phyloP scores from a whole-genome alignment of 35 echinoderm and acorn worm genomes.

The Hemicentrotus pulcherrimus region DNA sequence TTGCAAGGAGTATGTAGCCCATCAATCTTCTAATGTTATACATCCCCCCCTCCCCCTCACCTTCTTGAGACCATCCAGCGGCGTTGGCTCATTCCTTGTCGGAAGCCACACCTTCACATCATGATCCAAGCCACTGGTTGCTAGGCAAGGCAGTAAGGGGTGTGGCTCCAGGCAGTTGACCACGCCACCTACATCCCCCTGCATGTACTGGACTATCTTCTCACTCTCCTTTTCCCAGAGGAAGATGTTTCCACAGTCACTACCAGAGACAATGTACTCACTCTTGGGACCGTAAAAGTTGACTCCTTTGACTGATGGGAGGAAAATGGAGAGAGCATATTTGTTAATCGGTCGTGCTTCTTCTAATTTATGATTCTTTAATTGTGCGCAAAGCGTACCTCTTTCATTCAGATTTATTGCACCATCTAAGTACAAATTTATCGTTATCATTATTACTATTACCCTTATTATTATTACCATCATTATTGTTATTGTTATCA shows the following conservation, averaged over 20 bases:
- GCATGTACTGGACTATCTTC: conserved; percentile 85
- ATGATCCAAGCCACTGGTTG: conserved; percentile 96
- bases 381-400: too few species aligned
- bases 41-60: conserved; percentile 1
- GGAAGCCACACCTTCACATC: conserved; percentile 96
- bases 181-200: conserved; percentile 89
- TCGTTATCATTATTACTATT: too few species aligned
- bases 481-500: too few species aligned
- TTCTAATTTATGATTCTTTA: too few species aligned
- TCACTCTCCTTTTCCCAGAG: conserved; percentile 93
- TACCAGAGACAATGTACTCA: conserved; percentile 91
- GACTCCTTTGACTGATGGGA: conserved; percentile 85
- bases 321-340: background rate
- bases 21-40: too few species aligned
- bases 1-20: too few species aligned
- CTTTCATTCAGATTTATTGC: too few species aligned
- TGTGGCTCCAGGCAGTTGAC: conserved; percentile 95
- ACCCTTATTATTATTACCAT: too few species aligned
- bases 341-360: too few species aligned
- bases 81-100: conserved; percentile 60
- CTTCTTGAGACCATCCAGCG: conserved; percentile 76
- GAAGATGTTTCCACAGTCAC: conserved; percentile 95
- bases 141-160: conserved; percentile 71
- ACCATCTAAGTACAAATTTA: too few species aligned
- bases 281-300: conserved; percentile 96